phyloP scores from a whole-genome alignment of 2,797 vertebrate genomes.

The Artibeus lituratus region DNA sequence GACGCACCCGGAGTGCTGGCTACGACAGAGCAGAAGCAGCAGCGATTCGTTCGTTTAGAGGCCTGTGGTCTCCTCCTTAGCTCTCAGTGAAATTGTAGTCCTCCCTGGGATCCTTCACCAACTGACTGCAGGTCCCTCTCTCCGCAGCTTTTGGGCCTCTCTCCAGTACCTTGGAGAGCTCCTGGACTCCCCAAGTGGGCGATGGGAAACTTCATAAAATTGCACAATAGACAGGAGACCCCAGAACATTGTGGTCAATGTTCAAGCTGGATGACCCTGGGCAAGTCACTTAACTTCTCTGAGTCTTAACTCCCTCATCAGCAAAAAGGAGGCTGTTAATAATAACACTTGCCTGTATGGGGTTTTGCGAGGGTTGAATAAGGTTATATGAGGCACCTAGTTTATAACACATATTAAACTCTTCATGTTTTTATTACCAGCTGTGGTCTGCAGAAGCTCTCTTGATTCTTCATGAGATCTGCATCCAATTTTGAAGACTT shows the following conservation, averaged over 20 bases:
- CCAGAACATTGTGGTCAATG: neutral
- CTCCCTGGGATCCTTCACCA: accelerated
- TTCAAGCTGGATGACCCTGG: neutral
- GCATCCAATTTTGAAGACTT: neutral
- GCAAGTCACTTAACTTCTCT: neutral
- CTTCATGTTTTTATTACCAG: neutral
- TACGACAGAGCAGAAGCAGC: neutral
- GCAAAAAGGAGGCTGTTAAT: neutral
- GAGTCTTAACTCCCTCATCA: neutral
- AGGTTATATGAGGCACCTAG: neutral
- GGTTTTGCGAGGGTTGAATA: neutral
- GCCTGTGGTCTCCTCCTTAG: neutral
- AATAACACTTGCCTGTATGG: neutral
- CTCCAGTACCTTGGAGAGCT: neutral
- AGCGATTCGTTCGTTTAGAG: accelerated
- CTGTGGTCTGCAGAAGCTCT: neutral
- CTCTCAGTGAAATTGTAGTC: accelerated
- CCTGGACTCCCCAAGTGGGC: accelerated
- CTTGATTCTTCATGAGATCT: neutral
- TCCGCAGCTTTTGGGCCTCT: accelerated
- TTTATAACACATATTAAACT: neutral
- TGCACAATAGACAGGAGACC: neutral
- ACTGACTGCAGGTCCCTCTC: no score
- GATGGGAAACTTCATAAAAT: accelerated
- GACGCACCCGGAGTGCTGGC: neutral